Evolutionary conservation across 2,888 invertebrate genomes (phyloP).

Genomic region (Orchesella flavescens): DNA sequence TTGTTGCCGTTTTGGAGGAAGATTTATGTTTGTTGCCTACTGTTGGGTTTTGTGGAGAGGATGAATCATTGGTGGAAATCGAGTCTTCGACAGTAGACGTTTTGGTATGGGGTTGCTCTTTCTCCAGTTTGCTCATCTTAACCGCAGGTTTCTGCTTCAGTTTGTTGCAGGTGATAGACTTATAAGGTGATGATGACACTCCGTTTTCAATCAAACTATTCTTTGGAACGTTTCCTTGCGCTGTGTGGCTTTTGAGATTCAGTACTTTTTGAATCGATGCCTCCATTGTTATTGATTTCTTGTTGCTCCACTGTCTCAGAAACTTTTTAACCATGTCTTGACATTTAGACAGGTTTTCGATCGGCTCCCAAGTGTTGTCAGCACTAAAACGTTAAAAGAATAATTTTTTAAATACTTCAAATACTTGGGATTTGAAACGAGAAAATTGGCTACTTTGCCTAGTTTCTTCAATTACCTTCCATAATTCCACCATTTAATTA

Average conservation of each 20-base stretch:
- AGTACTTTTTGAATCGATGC: neutral
- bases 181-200: too few species aligned
- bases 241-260: neutral
- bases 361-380: slow-evolving; percentile 62
- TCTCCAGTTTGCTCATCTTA: neutral
- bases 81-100: neutral
- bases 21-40: too few species aligned
- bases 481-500: slow-evolving; percentile 60
- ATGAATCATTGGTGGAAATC: neutral
- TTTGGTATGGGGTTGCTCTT: neutral
- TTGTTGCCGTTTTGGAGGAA: neutral
- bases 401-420: neutral
- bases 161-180: too few species aligned
- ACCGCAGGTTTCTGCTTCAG: too few species aligned
- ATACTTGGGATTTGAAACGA: too few species aligned
- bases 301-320: neutral
- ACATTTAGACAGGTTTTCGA: slow-evolving; percentile 49
- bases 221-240: neutral
- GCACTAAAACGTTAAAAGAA: slow-evolving; percentile 21
- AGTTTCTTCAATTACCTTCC: slow-evolving; percentile 24
- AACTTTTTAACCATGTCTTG: slow-evolving; percentile 42
- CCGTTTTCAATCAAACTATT: too few species aligned
- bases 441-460: too few species aligned
- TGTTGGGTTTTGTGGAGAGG: neutral
- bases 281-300: neutral